phyloP scores from a whole-genome alignment of 2,888 invertebrate species.

The Lissocephala sabroskyi region DNA sequence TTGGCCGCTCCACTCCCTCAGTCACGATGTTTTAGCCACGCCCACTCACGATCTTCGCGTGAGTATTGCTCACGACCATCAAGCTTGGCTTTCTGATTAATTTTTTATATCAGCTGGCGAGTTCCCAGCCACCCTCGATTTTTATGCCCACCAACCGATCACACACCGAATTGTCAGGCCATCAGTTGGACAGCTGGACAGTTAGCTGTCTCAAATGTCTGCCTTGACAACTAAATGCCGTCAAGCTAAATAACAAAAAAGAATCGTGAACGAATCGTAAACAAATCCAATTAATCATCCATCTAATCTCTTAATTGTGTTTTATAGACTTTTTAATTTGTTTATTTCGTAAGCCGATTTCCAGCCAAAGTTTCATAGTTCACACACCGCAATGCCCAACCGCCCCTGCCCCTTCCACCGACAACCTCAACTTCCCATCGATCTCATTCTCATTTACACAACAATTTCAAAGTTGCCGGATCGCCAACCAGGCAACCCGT shows the following conservation, averaged over 20 bases:
- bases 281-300: slow-evolving; percentile 54
- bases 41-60: too few species aligned
- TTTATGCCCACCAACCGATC: too few species aligned
- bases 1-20: too few species aligned
- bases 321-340: slow-evolving; percentile 54
- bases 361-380: slow-evolving; percentile 55
- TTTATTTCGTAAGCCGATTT: slow-evolving; percentile 58
- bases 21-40: too few species aligned
- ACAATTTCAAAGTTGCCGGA: slow-evolving; percentile 3
- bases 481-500: too few species aligned
- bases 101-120: background rate
- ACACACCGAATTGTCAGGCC: background rate
- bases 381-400: slow-evolving; percentile 32
- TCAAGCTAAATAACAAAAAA: background rate
- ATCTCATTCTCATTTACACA: background rate
- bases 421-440: background rate
- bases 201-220: background rate
- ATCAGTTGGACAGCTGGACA: background rate
- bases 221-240: background rate
- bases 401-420: slow-evolving; percentile 2
- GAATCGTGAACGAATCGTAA: too few species aligned
- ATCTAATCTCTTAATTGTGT: slow-evolving; percentile 56
- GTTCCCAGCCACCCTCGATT: too few species aligned
- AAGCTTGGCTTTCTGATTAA: too few species aligned
- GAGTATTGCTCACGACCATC: too few species aligned